These are phyloP conservation scores for Malurus leucopterus DNA, from an alignment of 2,797 vertebrate genomes.

Conservation along the genomic window DNA sequence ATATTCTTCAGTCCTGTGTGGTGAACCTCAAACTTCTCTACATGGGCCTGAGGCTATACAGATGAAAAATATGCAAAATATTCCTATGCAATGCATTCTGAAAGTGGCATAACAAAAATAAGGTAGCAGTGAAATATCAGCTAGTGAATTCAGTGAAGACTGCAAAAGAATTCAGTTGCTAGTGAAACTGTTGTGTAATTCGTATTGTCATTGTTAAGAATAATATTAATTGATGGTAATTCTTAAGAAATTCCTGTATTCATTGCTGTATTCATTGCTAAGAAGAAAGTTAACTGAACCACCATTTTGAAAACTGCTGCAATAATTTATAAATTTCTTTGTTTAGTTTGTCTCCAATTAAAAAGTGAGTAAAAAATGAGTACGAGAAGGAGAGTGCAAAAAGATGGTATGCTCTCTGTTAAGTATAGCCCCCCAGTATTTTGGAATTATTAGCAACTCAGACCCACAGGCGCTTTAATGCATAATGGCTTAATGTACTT, in stretches of 20 bases:
- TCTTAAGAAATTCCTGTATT: neutral
- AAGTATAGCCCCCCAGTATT: neutral
- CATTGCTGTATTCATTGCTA: neutral
- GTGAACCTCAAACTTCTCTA: neutral
- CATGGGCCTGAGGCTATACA: neutral
- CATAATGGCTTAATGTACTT: neutral
- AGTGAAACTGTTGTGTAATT: neutral
- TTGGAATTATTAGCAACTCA: neutral
- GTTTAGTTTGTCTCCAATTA: neutral
- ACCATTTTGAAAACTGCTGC: neutral
- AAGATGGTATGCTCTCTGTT: neutral
- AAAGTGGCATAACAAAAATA: neutral
- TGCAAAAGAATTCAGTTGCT: neutral
- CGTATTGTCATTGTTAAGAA: neutral
- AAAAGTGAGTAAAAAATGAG: neutral
- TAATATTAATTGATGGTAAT: neutral
- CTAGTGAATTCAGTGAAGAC: neutral
- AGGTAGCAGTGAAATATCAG: neutral
- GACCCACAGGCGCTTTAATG: neutral
- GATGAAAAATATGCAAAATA: neutral
- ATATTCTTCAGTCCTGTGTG: neutral
- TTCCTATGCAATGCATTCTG: neutral
- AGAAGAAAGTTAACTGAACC: neutral
- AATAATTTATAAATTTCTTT: neutral
- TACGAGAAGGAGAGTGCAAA: neutral